These are phyloP conservation scores for Gavialis gangeticus DNA, from an alignment of 2,113 vertebrate genomes.

Conservation along the genomic window DNA sequence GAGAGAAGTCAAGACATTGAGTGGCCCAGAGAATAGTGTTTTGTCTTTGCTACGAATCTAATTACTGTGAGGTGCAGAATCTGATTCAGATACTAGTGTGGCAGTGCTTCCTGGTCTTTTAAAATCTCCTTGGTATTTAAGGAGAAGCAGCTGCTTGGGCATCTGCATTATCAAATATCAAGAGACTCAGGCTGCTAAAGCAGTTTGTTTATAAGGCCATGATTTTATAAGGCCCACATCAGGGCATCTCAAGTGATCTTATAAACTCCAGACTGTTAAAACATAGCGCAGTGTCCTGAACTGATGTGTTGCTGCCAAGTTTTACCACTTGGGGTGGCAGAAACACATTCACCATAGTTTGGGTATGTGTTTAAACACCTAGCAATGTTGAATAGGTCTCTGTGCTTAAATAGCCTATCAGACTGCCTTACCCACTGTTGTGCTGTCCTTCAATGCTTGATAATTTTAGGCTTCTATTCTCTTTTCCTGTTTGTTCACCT, in stretches of 20 bases:
- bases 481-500: not conserved
- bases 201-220: not conserved
- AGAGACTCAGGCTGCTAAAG: not conserved
- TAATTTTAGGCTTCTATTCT: not conserved
- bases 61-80: not conserved
- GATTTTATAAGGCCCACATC: not conserved
- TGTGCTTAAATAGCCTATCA: not conserved
- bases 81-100: not conserved
- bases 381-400: not conserved
- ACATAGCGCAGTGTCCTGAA: not conserved
- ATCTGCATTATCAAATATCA: rapidly evolving
- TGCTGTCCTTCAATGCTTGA: not conserved
- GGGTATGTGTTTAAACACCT: not conserved
- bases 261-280: not conserved
- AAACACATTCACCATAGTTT: not conserved
- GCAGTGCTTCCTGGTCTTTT: not conserved
- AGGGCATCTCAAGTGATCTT: not conserved
- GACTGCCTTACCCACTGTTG: not conserved
- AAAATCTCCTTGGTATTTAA: not conserved
- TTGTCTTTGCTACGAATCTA: not conserved
- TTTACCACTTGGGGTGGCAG: not conserved
- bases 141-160: not conserved
- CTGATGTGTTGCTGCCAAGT: not conserved
- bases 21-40: rapidly evolving
- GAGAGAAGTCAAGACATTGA: rapidly evolving